A percentile compares a stretch with the other conserved stretches of the same genome.
These are phyloP conservation scores for Aviceda subcristata DNA, from an alignment of 2,113 vertebrate genomes.

Conservation along the genomic window DNA sequence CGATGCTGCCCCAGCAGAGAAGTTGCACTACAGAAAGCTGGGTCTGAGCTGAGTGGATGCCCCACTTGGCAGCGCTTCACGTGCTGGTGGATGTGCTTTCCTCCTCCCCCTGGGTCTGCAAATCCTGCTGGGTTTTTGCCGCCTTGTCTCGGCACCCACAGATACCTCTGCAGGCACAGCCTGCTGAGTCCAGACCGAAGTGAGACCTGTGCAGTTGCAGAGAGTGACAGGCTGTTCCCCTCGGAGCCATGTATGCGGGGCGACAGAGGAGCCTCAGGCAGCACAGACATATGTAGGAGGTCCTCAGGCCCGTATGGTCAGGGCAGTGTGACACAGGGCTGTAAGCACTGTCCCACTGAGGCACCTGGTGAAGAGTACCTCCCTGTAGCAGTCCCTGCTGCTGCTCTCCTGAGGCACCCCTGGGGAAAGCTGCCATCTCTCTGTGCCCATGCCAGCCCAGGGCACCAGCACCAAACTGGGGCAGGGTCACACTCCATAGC, in stretches of 20 bases:
- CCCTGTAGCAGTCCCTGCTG: background rate
- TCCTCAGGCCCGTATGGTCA: background rate
- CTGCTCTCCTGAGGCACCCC: background rate
- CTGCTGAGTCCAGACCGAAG: background rate
- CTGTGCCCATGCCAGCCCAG: background rate
- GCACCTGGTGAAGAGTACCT: too few relatives aligned
- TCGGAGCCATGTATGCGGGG: accelerated
- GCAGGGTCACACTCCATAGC: background rate
- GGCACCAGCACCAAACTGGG: background rate
- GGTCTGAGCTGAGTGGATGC: background rate
- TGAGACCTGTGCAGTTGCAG: accelerated
- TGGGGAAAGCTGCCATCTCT: slow-evolving; percentile 12
- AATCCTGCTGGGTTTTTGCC: background rate
- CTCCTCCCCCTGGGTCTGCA: background rate
- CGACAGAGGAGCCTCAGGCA: too few relatives aligned
- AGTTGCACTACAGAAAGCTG: background rate
- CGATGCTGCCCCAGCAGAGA: background rate
- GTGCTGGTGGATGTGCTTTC: background rate
- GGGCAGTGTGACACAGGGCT: background rate
- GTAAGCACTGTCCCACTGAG: background rate
- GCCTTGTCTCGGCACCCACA: too few relatives aligned
- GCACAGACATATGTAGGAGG: background rate
- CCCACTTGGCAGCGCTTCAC: background rate
- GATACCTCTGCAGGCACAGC: background rate
- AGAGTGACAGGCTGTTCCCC: background rate